Conservation (phyloP, 2,888 invertebrate genomes). For the Cantharis nigra region DNA sequence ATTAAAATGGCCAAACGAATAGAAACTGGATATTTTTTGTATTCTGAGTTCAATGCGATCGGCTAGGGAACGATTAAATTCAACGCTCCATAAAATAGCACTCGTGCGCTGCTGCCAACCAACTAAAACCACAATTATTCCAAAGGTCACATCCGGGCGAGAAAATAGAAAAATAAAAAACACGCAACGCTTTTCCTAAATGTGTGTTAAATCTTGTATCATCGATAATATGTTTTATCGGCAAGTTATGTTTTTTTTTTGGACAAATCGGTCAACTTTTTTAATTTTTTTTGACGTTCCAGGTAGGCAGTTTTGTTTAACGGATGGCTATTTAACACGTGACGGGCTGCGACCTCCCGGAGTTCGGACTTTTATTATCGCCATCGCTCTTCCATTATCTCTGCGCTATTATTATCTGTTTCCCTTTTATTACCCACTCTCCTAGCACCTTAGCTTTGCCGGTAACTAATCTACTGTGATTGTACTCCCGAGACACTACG, state of each 20-base stretch:
- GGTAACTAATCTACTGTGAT: constrained; percentile 48
- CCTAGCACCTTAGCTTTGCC: constrained; percentile 40
- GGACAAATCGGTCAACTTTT: neutral
- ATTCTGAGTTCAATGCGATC: constrained; percentile 35
- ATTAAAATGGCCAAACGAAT: neutral
- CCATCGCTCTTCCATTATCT: constrained; percentile 48
- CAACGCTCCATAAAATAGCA: constrained; percentile 38
- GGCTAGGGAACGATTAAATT: constrained; percentile 38
- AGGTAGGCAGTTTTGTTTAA: constrained; percentile 14
- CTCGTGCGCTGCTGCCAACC: constrained; percentile 30
- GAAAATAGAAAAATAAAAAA: constrained; percentile 19
- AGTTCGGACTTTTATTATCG: constrained; percentile 43
- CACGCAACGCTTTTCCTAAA: constrained; percentile 24
- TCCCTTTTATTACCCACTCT: constrained; percentile 39
- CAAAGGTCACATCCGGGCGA: constrained; percentile 28
- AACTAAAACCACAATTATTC: constrained; percentile 39
- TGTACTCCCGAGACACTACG: constrained; percentile 43
- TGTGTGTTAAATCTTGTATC: constrained; percentile 31
- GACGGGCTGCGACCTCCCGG: constrained; percentile 22
- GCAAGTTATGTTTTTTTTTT: neutral
- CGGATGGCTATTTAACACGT: constrained; percentile 35
- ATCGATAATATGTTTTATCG: neutral
- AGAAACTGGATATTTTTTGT: constrained; percentile 28
- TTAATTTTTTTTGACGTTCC: neutral
- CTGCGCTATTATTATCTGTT: constrained; percentile 46